Evolutionary conservation across 2,888 invertebrate species (phyloP), one percentile per base, ranked within the genome.

Genomic region (Pinctada fucata): DNA sequence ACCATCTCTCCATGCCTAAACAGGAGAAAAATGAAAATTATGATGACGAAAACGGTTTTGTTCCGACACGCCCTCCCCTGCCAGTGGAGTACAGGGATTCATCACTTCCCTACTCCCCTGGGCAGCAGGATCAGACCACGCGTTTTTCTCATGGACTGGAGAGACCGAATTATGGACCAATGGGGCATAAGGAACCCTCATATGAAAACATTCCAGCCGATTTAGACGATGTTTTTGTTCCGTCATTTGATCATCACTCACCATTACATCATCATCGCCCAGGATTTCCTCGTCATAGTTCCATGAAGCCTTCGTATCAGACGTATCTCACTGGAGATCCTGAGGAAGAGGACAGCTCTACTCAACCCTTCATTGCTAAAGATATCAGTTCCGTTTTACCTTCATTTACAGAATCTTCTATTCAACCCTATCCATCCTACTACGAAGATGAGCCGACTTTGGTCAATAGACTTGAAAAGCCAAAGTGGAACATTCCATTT

Each of bases 321-420:
- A 88, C 88, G 1, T 88, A 88, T 79, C 81, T 89, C 2, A 88
- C 86, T 66, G 88, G 77, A 10, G 80, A 80, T 74, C 80, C 80
- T 10, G 51, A 72, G 8, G 58, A 84, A 3, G 84, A 84, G 69
- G 74, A 82, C 6, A 74, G 82, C 65, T 72, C 64, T 48, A 70
- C 79, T 49, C 83, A 74, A n/a, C 85, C 84, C 31, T 87, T 87
- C 64, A 79, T 82, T 47, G 74, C 85, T 3, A 83, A 82, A 74
- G 89, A 90, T 79, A 85, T 90, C 75, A 90, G 89, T 76, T 90
- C 90, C 31, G 90, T 90, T n/a, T 79, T 88, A 72, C 89, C 88
- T 16, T 87, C 88, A n/a, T 79, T 75, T 52, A 77, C 72, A 31
- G 78, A 78, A 75, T 71, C 71, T 5, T 75, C 75, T 4, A 6